Evolutionary conservation across 2,797 vertebrate species (phyloP).

Genomic region (Danionella dracula): DNA sequence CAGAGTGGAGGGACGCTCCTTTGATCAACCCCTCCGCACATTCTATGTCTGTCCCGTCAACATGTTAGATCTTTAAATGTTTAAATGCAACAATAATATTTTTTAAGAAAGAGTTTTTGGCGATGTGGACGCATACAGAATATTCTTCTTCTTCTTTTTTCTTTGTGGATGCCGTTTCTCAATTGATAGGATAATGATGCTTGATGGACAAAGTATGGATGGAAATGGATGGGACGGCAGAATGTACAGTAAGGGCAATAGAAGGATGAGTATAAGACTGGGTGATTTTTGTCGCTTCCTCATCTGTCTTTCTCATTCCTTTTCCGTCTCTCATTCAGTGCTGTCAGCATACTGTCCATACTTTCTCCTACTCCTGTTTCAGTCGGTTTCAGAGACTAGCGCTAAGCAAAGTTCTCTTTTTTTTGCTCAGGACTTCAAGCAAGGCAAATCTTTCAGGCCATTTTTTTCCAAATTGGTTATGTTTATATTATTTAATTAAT

Average conservation of each 20-base stretch:
- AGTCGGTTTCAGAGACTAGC: slow-evolving; percentile 7
- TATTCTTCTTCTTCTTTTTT: neutral
- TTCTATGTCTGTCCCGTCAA: slow-evolving; percentile 31
- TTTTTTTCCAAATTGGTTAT: slow-evolving; percentile 20
- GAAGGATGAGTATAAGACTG: neutral
- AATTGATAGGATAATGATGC: neutral
- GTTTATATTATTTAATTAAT: slow-evolving; percentile 33
- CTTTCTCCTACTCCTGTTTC: slow-evolving; percentile 41
- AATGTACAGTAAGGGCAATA: slow-evolving; percentile 14
- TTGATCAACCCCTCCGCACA: slow-evolving; percentile 57
- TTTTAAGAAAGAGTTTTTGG: slow-evolving; percentile 18
- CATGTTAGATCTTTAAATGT: slow-evolving; percentile 29
- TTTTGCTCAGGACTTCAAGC: slow-evolving; percentile 51
- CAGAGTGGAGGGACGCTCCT: slow-evolving; percentile 72
- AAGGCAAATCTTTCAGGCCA: slow-evolving; percentile 2
- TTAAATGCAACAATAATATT: slow-evolving; percentile 20
- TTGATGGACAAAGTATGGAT: slow-evolving; percentile 24
- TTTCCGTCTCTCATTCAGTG: slow-evolving; percentile 29
- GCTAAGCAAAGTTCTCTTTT: neutral
- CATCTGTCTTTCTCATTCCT: slow-evolving; percentile 54
- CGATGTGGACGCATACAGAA: slow-evolving; percentile 13
- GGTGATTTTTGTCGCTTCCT: slow-evolving; percentile 42
- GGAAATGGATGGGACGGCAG: slow-evolving; percentile 33
- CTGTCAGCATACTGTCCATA: slow-evolving; percentile 38
- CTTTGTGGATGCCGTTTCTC: neutral